Base-by-base conservation (phyloP, 1,140 invertebrate genomes). In the Trichonephila clavata region DNA sequence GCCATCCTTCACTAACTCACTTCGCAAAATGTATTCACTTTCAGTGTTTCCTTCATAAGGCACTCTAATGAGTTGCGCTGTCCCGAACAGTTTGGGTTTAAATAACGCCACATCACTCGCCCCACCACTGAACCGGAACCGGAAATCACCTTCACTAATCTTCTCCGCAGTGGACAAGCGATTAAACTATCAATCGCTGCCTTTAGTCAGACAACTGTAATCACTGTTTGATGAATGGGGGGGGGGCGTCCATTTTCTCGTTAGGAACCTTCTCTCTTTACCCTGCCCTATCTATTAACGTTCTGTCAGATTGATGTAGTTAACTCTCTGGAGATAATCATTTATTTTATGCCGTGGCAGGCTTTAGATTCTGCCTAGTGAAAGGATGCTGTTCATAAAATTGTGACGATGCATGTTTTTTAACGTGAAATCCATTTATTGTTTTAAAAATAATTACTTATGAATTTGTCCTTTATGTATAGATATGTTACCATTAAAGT, bases 181-280 rank as follows among this genome's bases (percentile, higher is more conserved):
- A 86, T 86, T 63, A 86, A 63, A 86, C 84, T 86, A 86, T 86
- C 84, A 86, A 86, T 86, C 83, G 84, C 84, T n/a, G 27, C 84
- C 71, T 77, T 77, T 39, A 77, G 50, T 16, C 3, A 43, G 59
- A 63, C 84, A 86, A 86, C 84, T 63, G 84, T 86, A 86, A 86
- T 86, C 84, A 86, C 60, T 20, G 57, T 61, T 60, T 86, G 84
- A 86, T 86, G 84, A 86, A 86, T 4, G 81, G 57, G 57, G n/a
- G 81, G 57, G 57, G n/a, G 65, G 1, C 57, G 39, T 61, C 84
- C 59, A 86, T 86, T 39, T 63, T 21, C 84, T 86, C 24, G 60
- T 60, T 63, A 86, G 59, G n/a, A 24, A 13, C 68, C 68, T 1
- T 24, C 68, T 32, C 32, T 32, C 32, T 32, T 21, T 61, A 18